Base-by-base conservation (phyloP, 2,797 vertebrate species). In the Geotrypetes seraphini region DNA sequence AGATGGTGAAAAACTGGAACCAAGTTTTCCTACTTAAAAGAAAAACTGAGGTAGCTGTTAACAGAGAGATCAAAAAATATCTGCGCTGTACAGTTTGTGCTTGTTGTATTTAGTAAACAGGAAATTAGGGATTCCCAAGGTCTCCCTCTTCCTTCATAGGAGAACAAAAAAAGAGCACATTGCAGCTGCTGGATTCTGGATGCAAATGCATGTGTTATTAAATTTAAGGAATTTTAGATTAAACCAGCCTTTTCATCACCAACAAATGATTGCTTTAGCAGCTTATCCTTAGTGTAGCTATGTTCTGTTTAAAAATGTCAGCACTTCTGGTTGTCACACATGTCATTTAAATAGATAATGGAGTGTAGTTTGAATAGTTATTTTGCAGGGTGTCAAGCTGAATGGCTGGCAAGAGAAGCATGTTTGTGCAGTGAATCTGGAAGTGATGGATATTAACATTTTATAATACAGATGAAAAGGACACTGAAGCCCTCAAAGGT, bases 1-100 rank as follows among this genome's bases (percentile, higher is more conserved):
- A 84, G 78, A 81, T 82, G 72, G 75, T 70, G 74, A 74, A 66
- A 75, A 71, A 80, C 77, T 73, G 61, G 75, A 74, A 79, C 78
- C 78, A 79, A 78, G 67, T 81, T 79, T 73, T 82, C 63, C 74
- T 73, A 82, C 71, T 75, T 69, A n/a, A n/a, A n/a, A n/a, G n/a
- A n/a, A n/a, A 69, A 78, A 71, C 78, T 65, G 77, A 80, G 64
- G 73, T 69, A 71, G 73, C 71, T 72, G 68, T 66, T 84, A 79
- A 84, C 81, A 81, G 70, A 84, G 76, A 79, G 67, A 76, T 82
- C 75, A 77, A 67, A 53, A 66, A 67, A n/a, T n/a, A n/a, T n/a
- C n/a, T n/a, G n/a, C n/a, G n/a, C n/a, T n/a, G n/a, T n/a, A n/a
- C n/a, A n/a, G n/a, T n/a, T n/a, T n/a, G n/a, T n/a, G n/a, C n/a